Evolutionary conservation across 2,888 invertebrate species (phyloP), one percentile per base, ranked within the genome.

Genomic region (Eucera pruinosa): DNA sequence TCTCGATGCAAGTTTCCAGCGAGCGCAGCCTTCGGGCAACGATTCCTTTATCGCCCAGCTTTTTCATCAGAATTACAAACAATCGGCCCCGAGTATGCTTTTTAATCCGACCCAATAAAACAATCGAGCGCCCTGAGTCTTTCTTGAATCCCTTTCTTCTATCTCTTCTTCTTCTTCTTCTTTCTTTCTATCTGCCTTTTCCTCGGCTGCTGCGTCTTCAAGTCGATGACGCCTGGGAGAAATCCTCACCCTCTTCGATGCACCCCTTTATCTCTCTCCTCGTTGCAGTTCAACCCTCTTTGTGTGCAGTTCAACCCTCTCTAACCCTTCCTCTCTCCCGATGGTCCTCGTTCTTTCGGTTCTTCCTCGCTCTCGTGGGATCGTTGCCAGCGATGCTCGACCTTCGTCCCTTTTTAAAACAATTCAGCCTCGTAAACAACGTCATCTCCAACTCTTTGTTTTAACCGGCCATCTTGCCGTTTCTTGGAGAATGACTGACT

Each of bases 381-480:
- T 47, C 54, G 13, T 61, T 57, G 62, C 64, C 75, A 73, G 78
- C 74, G 62, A 77, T 58, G 72, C 81, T 80, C 74, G 69, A 72
- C 68, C 70, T 74, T 81, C 78, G 74, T 73, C 68, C 79, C 80
- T 86, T 87, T 87, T 87, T 84, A 83, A 89, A 88, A 89, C 89
- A 88, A 88, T 88, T 83, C 76, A 66, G 61, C 72, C 86, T 84
- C 86, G 88, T 89, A 89, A 89, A 89, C 89, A 89, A 89, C 86
- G 87, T 88, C 88, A 87, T 88, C 86, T 80, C 68, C 87, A 87
- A 86, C 67, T 77, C 82, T 87, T 88, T 88, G 83, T 89, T 89
- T 83, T 43, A 30, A 50, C 64, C 84, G 71, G 82, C 79, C 83
- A 85, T 87, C 82, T 87, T 83, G 77, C 76, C 27, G 62, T 48